These are phyloP conservation scores for Trisateles emortualis DNA, from an alignment of 2,888 invertebrate genomes.

Conservation along the genomic window DNA sequence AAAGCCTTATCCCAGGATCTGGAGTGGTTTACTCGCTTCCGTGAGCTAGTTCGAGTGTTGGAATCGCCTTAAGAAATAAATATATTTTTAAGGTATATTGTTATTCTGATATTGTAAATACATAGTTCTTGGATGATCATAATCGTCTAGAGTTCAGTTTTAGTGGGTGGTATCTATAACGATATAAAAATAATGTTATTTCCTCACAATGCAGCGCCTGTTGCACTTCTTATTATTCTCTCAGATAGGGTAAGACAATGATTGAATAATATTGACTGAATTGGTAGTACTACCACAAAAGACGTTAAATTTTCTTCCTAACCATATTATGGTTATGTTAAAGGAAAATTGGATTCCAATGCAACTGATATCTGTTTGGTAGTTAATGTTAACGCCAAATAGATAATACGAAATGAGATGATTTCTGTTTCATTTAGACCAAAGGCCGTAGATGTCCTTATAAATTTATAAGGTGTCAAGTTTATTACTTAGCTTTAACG, in stretches of 20 bases:
- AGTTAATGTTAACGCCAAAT: constrained; percentile 43
- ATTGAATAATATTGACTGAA: constrained; percentile 38
- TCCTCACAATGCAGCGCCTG: neutral
- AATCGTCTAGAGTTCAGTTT: neutral
- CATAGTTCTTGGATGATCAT: neutral
- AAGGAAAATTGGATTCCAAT: constrained; percentile 38
- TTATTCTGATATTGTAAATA: neutral
- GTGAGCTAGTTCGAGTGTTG: neutral
- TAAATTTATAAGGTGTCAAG: no score
- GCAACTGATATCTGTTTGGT: constrained; percentile 41
- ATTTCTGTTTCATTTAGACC: no score
- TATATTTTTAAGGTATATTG: neutral
- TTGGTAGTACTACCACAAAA: constrained; percentile 33
- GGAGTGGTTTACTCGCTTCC: neutral
- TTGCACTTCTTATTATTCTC: neutral
- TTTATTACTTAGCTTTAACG: no score
- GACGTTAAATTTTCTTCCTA: constrained; percentile 35
- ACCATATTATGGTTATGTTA: constrained; percentile 21
- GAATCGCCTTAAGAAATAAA: neutral
- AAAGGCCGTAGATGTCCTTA: no score
- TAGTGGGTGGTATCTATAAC: neutral
- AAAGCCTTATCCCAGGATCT: neutral
- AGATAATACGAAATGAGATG: constrained; percentile 23
- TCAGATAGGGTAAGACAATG: constrained; percentile 10
- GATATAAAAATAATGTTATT: neutral